Percentiles rank a stretch among this genome's conserved stretches.
Evolutionary conservation across 2,797 vertebrate species (phyloP).

Genomic region (Acanthornis magna): DNA sequence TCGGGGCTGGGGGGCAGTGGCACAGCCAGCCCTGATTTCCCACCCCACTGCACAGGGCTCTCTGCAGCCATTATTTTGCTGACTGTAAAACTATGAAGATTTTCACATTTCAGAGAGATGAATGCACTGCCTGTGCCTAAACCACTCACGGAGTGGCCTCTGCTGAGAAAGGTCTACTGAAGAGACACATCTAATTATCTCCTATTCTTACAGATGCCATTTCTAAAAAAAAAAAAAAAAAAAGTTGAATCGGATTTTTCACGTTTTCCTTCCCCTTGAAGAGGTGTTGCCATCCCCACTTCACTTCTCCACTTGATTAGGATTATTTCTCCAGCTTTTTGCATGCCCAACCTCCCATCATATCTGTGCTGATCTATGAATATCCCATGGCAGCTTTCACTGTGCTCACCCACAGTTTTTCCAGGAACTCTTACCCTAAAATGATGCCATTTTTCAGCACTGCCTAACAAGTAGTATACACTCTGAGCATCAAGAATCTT

Average conservation of each 20-base stretch:
- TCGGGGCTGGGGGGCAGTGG: not conserved
- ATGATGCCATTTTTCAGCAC: not conserved
- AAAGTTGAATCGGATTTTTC: not conserved
- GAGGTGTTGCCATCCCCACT: not conserved
- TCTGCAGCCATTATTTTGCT: not conserved
- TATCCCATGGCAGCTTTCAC: not conserved
- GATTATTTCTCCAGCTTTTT: not conserved
- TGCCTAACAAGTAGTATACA: conserved; percentile 1
- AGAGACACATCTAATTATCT: not conserved
- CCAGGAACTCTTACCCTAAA: not conserved
- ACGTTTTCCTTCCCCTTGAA: not conserved
- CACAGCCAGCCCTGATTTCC: not conserved
- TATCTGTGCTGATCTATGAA: not conserved
- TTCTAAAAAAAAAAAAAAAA: not conserved
- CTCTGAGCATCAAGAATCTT: not conserved
- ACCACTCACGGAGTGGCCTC: not conserved
- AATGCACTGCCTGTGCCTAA: not conserved
- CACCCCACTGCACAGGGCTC: not conserved
- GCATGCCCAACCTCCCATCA: not conserved
- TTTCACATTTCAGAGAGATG: not conserved
- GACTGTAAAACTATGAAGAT: not conserved
- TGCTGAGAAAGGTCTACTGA: not conserved
- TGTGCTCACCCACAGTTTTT: not conserved
- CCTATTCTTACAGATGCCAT: not conserved
- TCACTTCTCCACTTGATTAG: not conserved